Evolutionary conservation across 2,888 invertebrate genomes (phyloP).

Genomic region (Noctua janthe): DNA sequence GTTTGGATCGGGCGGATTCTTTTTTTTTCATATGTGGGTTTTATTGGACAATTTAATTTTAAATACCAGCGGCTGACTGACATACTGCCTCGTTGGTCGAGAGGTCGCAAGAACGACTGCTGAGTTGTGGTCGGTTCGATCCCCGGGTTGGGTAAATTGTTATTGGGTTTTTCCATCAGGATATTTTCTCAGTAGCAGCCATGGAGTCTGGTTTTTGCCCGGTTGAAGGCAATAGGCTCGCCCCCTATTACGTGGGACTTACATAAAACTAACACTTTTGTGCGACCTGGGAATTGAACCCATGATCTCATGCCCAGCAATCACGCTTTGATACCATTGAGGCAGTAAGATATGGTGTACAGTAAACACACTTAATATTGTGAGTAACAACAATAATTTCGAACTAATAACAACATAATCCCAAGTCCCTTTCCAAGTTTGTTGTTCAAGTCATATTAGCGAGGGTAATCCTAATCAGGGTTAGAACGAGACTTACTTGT

Average conservation of each 20-base stretch:
- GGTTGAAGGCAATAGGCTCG: too few species aligned
- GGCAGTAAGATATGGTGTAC: background rate
- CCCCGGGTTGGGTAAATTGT: too few species aligned
- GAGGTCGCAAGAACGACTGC: too few species aligned
- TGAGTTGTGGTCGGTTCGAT: too few species aligned
- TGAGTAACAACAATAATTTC: constrained; percentile 23
- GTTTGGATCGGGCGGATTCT: background rate
- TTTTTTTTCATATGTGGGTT: background rate
- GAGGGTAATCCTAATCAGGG: constrained; percentile 20
- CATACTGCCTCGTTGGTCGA: too few species aligned
- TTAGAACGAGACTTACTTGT: constrained; percentile 8
- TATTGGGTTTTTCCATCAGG: too few species aligned
- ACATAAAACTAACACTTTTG: too few species aligned
- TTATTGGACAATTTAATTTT: background rate
- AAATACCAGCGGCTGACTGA: background rate
- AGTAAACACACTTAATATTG: background rate
- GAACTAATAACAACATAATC: constrained; percentile 33
- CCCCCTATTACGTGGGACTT: too few species aligned
- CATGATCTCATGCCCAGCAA: background rate
- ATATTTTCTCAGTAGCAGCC: too few species aligned
- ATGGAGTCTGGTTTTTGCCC: too few species aligned
- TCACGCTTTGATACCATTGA: background rate
- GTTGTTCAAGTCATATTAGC: constrained; percentile 38
- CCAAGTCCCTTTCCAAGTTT: constrained; percentile 23
- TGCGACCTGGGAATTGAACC: too few species aligned